Percentiles rank a stretch among this genome's conserved stretches.
Evolutionary conservation across 2,797 vertebrate genomes (phyloP).

Genomic region (Kryptopterus vitreolus): DNA sequence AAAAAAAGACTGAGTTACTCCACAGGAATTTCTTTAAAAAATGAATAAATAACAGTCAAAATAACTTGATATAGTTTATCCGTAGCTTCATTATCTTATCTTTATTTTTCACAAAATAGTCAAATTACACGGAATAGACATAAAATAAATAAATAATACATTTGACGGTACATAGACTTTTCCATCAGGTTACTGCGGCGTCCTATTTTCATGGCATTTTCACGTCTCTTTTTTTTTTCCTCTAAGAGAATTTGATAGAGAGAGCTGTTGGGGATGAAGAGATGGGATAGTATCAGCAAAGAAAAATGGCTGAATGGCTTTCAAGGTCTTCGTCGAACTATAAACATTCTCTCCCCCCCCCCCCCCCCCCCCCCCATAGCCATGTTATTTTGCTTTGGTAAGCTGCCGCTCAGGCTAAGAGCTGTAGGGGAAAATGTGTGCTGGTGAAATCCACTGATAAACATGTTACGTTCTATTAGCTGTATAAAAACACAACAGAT

Average conservation of each 20-base stretch:
- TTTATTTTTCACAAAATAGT: background rate
- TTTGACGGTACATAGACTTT: background rate
- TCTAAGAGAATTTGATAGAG: slow-evolving; percentile 51
- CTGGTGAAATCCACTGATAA: slow-evolving; percentile 55
- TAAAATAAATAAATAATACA: too few species aligned
- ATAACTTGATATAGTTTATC: background rate
- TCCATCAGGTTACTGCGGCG: background rate
- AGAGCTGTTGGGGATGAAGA: slow-evolving; percentile 50
- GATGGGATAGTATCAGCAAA: slow-evolving; percentile 63
- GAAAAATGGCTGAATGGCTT: slow-evolving; percentile 53
- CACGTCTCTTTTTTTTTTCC: slow-evolving; percentile 19
- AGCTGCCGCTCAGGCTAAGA: slow-evolving; percentile 46
- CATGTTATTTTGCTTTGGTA: slow-evolving; percentile 28
- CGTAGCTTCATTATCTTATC: too few species aligned
- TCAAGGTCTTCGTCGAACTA: slow-evolving; percentile 54
- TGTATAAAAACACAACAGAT: slow-evolving; percentile 51
- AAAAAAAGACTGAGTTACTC: background rate
- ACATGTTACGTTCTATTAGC: slow-evolving; percentile 43
- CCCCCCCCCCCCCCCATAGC: slow-evolving; percentile 14
- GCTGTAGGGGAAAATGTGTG: slow-evolving; percentile 58
- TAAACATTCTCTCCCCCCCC: slow-evolving; percentile 37
- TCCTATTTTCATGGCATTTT: background rate
- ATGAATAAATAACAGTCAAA: background rate
- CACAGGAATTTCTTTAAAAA: background rate
- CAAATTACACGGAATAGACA: too few species aligned